phyloP scores from a whole-genome alignment of 1,140 invertebrate genomes.

The Drosophila cardini region DNA sequence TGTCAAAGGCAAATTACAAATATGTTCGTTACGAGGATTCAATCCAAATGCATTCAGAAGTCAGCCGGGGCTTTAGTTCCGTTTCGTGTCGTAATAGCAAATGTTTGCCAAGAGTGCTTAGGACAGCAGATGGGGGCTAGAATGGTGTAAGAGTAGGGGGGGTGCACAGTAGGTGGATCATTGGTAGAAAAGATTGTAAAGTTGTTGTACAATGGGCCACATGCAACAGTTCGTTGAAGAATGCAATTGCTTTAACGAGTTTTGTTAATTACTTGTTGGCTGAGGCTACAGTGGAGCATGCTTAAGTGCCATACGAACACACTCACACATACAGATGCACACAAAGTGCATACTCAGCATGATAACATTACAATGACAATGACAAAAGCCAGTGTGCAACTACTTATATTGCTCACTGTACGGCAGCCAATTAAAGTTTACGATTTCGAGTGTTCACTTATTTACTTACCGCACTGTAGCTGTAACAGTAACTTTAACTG shows the following conservation, averaged over 20 bases:
- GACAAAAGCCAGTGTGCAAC: background rate
- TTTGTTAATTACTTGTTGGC: constrained; percentile 55
- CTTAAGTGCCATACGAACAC: background rate
- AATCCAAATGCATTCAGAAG: constrained; percentile 55
- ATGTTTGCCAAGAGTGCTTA: constrained; percentile 15
- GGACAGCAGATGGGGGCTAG: background rate
- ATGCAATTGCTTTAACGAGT: constrained; percentile 63
- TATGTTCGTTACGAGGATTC: constrained; percentile 47
- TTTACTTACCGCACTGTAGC: constrained; percentile 15
- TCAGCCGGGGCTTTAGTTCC: constrained; percentile 25
- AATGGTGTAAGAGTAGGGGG: no score
- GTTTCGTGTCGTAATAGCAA: constrained; percentile 26
- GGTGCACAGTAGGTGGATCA: background rate
- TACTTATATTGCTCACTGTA: constrained; percentile 28
- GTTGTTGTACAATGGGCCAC: constrained; percentile 36
- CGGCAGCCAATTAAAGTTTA: constrained; percentile 31
- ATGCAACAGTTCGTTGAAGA: constrained; percentile 67
- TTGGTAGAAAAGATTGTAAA: background rate
- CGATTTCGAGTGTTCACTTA: constrained; percentile 35
- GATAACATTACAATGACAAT: background rate
- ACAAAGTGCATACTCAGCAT: constrained; percentile 1
- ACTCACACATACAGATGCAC: background rate
- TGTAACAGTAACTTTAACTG: constrained; percentile 24
- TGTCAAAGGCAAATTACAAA: constrained; percentile 75
- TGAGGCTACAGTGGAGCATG: constrained; percentile 29